Base-by-base conservation (phyloP, 2,797 vertebrate species). In the Coreius guichenoti region DNA sequence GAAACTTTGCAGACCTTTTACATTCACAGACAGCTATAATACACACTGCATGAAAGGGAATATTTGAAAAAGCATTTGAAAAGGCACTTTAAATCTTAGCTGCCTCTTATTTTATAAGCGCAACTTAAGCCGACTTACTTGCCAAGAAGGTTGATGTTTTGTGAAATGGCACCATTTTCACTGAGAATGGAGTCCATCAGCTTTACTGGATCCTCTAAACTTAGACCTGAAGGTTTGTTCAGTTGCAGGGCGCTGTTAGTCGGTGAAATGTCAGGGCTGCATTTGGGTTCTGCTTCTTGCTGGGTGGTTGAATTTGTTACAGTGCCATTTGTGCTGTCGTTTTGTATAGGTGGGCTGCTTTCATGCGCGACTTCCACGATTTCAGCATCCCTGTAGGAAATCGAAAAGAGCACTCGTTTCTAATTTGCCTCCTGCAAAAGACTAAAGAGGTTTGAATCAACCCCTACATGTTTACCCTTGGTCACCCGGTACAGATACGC, bases 161-260 rank as follows among this genome's bases (percentile, higher is more conserved):
- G 97, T 58, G 96, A 97, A 89, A 98, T 96, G 0, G 96, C 96
- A 73, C 95, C 96, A 14, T 95, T 98, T 87, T 99, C 98, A 45
- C 91, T 98, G 80, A 99, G 94, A 91, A 99, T 98, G 79, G 97
- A 98, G 93, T 99, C 97, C 98, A 99, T 99, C 95, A 99, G 96
- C 78, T 97, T 97, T 31, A 99, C 92, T 0, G 98, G 98, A 87
- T 99, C 98, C 92, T 99, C 98, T 80, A 95, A 90, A 84, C 93
- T 96, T 83, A 96, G 92, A 26, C 87, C 75, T 0, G 95, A 96
- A 21, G 94, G 92, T 80, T 94, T 96, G 86, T 98, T 98, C 82
- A 97, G 92, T 91, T 96, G 97, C 65, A 98, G 91, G 31, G 95
- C 92, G 58, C 95, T 93, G 87, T 94, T 96, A 84, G 92, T 94